These are phyloP conservation scores for Enteromius fasciolatus DNA, from an alignment of 2,797 vertebrate genomes.

Conservation along the genomic window DNA sequence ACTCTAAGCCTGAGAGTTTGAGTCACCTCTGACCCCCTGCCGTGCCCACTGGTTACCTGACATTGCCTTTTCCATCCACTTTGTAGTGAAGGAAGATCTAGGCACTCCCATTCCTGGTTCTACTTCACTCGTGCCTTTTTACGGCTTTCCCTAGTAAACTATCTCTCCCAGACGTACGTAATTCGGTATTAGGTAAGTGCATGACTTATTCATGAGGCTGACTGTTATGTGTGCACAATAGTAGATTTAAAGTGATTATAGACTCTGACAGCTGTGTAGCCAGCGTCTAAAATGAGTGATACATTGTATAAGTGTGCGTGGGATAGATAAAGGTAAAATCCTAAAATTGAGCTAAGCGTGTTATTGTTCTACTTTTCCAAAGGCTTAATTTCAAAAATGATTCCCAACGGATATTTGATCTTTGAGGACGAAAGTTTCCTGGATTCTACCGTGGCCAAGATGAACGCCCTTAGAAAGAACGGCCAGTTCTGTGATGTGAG, in stretches of 20 bases:
- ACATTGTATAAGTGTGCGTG: not conserved
- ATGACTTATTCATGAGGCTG: conserved; percentile 64
- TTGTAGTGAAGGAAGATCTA: conserved; percentile 70
- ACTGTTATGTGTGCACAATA: conserved; percentile 63
- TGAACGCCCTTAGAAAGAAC: conserved; percentile 97
- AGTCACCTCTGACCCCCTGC: conserved; percentile 73
- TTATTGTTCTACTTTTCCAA: not conserved
- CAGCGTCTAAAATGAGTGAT: conserved; percentile 6
- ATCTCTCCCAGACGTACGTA: conserved; percentile 67
- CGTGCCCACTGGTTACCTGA: conserved; percentile 39
- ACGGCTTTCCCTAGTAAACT: conserved; percentile 62
- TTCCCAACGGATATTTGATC: conserved; percentile 97
- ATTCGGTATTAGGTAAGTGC: conserved; percentile 76
- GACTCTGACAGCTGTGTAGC: conserved; percentile 48
- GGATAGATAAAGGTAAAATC: conserved; percentile 8
- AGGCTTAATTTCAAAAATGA: conserved; percentile 82
- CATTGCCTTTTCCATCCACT: conserved; percentile 67
- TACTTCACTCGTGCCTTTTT: conserved; percentile 68
- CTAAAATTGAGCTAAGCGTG: not conserved
- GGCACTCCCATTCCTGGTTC: conserved; percentile 68
- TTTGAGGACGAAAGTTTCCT: conserved; percentile 98
- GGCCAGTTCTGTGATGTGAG: conserved; percentile 98
- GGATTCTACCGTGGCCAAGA: conserved; percentile 97
- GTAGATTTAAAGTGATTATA: conserved; percentile 60
- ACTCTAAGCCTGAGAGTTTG: conserved; percentile 97